Conservation (phyloP, 1,140 invertebrate genomes). For the Drosophila parvula region DNA sequence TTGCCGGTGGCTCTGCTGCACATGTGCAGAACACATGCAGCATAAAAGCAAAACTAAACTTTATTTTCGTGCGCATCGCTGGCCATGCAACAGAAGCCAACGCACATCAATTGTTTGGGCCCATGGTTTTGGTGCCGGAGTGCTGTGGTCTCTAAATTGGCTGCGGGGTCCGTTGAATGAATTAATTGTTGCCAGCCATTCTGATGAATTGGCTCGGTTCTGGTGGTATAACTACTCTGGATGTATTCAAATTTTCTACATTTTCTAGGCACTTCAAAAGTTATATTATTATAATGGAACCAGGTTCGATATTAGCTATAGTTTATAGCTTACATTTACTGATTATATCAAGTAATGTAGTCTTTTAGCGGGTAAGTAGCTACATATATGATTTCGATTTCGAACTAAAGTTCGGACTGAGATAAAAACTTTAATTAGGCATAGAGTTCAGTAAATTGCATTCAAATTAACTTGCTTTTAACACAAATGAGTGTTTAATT, state of each 20-base stretch:
- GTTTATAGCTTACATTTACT: too few relatives aligned
- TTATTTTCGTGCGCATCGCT: conserved; percentile 69
- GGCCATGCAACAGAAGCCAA: conserved; percentile 46
- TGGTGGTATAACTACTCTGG: background rate
- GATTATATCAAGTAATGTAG: too few relatives aligned
- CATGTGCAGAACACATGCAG: conserved; percentile 65
- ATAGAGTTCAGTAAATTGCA: background rate
- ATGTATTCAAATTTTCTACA: background rate
- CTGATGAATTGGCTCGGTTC: conserved; percentile 32
- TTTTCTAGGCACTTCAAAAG: background rate
- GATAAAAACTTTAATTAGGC: background rate
- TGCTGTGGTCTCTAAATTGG: conserved; percentile 4
- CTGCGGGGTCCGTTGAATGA: conserved; percentile 27
- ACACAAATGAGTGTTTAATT: background rate
- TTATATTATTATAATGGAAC: background rate
- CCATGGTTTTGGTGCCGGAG: conserved; percentile 37
- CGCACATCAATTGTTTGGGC: conserved; percentile 60
- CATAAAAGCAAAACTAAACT: conserved; percentile 43
- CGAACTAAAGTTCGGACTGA: too few relatives aligned
- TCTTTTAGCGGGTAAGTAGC: too few relatives aligned
- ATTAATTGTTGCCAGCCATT: conserved; percentile 51
- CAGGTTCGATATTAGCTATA: too few relatives aligned
- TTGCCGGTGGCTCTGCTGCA: conserved; percentile 22
- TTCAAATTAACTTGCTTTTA: background rate
- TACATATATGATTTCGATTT: too few relatives aligned